phyloP scores from a whole-genome alignment of 2,888 invertebrate genomes.

The Dorcus hopei region DNA sequence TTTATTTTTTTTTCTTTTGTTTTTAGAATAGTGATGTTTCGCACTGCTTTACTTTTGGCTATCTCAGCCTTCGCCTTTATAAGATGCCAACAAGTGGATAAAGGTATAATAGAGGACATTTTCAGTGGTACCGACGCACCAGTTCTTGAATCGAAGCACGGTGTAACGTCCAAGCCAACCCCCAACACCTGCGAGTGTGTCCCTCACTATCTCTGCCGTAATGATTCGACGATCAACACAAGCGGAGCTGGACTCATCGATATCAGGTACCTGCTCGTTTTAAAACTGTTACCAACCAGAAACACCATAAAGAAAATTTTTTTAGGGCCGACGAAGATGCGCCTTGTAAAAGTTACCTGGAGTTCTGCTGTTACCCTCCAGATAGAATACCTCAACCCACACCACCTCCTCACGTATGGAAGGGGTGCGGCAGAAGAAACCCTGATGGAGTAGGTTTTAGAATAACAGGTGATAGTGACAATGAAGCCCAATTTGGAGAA shows the following conservation, averaged over 20 bases:
- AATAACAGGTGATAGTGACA: slow-evolving; percentile 58
- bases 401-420: slow-evolving; percentile 40
- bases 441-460: slow-evolving; percentile 3
- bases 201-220: slow-evolving; percentile 70
- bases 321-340: slow-evolving; percentile 37
- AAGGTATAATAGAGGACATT: too few species aligned
- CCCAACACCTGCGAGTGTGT: slow-evolving; percentile 66
- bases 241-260: slow-evolving; percentile 59
- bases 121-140: too few species aligned
- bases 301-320: background rate
- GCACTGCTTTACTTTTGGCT: too few species aligned
- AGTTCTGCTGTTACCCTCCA: slow-evolving; percentile 55
- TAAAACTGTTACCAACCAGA: background rate
- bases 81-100: too few species aligned
- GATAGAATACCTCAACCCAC: slow-evolving; percentile 35
- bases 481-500: slow-evolving; percentile 72
- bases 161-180: background rate
- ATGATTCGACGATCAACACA: slow-evolving; percentile 60
- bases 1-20: too few species aligned
- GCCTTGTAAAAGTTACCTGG: slow-evolving; percentile 54
- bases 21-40: too few species aligned
- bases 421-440: slow-evolving; percentile 66
- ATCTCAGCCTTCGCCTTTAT: too few species aligned
- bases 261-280: background rate
- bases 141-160: too few species aligned